A percentile compares a stretch with the other conserved stretches of the same genome.
These are phyloP conservation scores for Polia nebulosa DNA, from an alignment of 2,888 invertebrate genomes.

Conservation along the genomic window DNA sequence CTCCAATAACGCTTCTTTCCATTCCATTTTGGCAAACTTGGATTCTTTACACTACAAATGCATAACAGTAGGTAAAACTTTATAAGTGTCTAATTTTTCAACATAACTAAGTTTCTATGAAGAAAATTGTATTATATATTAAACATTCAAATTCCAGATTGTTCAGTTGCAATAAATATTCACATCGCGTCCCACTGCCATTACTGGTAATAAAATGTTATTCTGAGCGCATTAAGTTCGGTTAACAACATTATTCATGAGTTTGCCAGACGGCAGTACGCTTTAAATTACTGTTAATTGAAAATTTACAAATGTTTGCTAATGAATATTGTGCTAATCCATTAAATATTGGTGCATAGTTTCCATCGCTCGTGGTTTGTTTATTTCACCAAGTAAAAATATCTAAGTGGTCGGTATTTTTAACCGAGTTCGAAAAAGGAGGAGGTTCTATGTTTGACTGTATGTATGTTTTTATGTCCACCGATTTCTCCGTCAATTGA, in stretches of 20 bases:
- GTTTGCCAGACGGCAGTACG: constrained; percentile 49
- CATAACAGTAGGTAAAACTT: neutral
- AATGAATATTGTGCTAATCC: constrained; percentile 47
- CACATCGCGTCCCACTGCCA: constrained; percentile 62
- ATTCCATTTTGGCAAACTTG: too few species aligned
- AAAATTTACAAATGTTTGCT: constrained; percentile 44
- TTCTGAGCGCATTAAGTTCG: constrained; percentile 71
- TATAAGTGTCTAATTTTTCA: neutral
- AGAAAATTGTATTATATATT: constrained; percentile 15
- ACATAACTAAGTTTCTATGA: neutral
- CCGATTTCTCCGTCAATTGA: too few species aligned
- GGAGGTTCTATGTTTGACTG: too few species aligned
- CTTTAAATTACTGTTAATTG: constrained; percentile 59
- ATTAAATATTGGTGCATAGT: constrained; percentile 14
- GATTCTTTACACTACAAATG: too few species aligned
- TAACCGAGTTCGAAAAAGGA: too few species aligned
- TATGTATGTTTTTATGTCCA: too few species aligned
- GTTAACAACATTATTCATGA: constrained; percentile 74
- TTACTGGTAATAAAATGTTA: constrained; percentile 71
- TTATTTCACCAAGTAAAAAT: neutral
- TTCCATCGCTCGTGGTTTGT: neutral
- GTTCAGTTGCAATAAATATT: constrained; percentile 56
- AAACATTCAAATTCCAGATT: constrained; percentile 27
- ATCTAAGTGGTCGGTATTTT: too few species aligned
- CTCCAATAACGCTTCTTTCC: too few species aligned